Base-by-base conservation (phyloP, 2,113 vertebrate genomes). In the Galeopterus variegatus region DNA sequence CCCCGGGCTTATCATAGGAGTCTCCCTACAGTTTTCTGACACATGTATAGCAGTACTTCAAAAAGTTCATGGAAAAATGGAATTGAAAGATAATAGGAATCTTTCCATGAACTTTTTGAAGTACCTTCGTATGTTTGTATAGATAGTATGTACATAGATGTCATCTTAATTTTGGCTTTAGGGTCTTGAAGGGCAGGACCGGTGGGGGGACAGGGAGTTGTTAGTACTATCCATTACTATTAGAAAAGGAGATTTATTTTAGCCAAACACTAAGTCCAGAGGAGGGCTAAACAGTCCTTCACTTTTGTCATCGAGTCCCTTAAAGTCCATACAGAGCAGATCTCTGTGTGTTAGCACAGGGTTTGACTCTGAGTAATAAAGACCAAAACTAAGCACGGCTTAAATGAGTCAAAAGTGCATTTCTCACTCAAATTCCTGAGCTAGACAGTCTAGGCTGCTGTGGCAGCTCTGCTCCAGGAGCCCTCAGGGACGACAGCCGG, bases 161-260 rank as follows among this genome's bases (percentile, higher is more conserved):
- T 28, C 75, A 24, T 70, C 24, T 82, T 92, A 36, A 77, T 52
- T 41, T 76, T 52, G 67, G 69, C 33, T 36, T 79, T 58, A 54
- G 67, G 76, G 15, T 84, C 64, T 95, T 75, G 13, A 87, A 94
- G 58, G 23, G n/a, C 13, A 69, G n/a, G 26, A 41, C 41, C 41
- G 41, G 45, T 13, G 28, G 24, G 60, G 28, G 8, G 36, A 26
- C n/a, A 21, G 45, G 75, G 21, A 33, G 41, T 65, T 90, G 52
- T 70, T 33, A 75, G 23, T 75, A 70, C 62, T 65, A 15, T 21
- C 48, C 14, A n/a, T 62, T n/a, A 65, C 76, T 82, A 72, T 94
- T 93, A 80, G 56, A 83, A 96, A 79, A 41, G 19, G 18, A 87
- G 72, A 86, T n/a, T 56, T 69, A 41, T 77, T 88, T 79, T 65